Percentiles rank a stretch among this genome's conserved stretches.
These are phyloP conservation scores for Trichonephila inaurata DNA, from an alignment of 1,140 invertebrate genomes.

Conservation along the genomic window DNA sequence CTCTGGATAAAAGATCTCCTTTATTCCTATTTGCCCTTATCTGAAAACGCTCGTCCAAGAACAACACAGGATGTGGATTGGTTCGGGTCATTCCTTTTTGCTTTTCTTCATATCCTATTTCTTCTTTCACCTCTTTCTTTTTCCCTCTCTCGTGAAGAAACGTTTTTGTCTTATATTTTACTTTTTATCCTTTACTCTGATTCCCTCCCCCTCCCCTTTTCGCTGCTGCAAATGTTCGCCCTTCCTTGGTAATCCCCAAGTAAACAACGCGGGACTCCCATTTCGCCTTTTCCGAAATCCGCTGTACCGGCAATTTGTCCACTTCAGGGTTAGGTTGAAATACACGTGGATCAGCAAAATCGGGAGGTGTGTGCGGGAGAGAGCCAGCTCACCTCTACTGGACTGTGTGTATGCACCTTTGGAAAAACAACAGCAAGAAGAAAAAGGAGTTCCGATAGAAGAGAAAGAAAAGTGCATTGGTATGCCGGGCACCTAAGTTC, in stretches of 20 bases:
- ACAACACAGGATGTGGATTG: constrained; percentile 32
- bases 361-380: constrained; percentile 1
- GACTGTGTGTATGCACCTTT: background rate
- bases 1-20: constrained; percentile 16
- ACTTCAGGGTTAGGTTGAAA: constrained; percentile 64
- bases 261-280: constrained; percentile 49
- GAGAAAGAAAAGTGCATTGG: constrained; percentile 1
- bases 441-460: background rate
- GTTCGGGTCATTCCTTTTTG: background rate
- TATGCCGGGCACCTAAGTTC: constrained; percentile 26
- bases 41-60: constrained; percentile 21
- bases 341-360: constrained; percentile 68
- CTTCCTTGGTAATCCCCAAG: constrained; percentile 29
- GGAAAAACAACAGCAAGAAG: background rate
- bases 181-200: constrained; percentile 10
- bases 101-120: constrained; percentile 35
- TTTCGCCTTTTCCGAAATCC: constrained; percentile 41
- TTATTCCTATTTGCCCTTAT: constrained; percentile 34
- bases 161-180: constrained; percentile 39
- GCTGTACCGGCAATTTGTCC: constrained; percentile 68
- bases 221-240: background rate
- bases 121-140: constrained; percentile 11
- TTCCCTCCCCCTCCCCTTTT: background rate
- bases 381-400: background rate
- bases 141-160: background rate